These are phyloP conservation scores for Blastomussa wellsi DNA, from an alignment of 92 coral and sea anemone species.

Conservation along the genomic window DNA sequence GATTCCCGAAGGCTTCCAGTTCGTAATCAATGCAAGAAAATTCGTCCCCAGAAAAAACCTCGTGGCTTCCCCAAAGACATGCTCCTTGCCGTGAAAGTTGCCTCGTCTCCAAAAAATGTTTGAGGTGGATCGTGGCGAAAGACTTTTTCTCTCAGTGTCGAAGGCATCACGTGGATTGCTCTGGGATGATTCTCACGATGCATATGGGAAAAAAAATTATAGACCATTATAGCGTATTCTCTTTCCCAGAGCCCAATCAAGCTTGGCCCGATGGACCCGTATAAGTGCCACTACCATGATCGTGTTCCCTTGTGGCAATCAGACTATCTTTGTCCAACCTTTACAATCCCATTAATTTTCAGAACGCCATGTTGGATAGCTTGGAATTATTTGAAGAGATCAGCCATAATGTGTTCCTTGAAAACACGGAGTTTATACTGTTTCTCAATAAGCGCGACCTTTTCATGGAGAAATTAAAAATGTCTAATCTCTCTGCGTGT, in stretches of 20 bases:
- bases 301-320: too few relatives aligned
- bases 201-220: too few relatives aligned
- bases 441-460: constrained; percentile 81
- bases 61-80: too few relatives aligned
- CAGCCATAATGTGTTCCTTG: constrained; percentile 65
- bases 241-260: neutral
- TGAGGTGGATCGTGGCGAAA: neutral
- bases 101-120: neutral
- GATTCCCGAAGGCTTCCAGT: neutral
- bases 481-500: constrained; percentile 57
- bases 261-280: too few relatives aligned
- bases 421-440: constrained; percentile 76
- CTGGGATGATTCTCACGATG: too few relatives aligned
- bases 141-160: too few relatives aligned
- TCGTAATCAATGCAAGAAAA: neutral
- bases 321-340: neutral
- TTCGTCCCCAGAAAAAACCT: neutral
- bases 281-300: too few relatives aligned
- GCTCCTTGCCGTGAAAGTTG: neutral
- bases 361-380: constrained; percentile 88
- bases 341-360: neutral
- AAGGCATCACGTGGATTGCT: too few relatives aligned
- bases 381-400: constrained; percentile 82
- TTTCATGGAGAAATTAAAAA: constrained; percentile 71
- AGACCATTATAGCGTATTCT: neutral